Evolutionary conservation across 2,888 invertebrate genomes (phyloP).

Genomic region (Protula sp.): DNA sequence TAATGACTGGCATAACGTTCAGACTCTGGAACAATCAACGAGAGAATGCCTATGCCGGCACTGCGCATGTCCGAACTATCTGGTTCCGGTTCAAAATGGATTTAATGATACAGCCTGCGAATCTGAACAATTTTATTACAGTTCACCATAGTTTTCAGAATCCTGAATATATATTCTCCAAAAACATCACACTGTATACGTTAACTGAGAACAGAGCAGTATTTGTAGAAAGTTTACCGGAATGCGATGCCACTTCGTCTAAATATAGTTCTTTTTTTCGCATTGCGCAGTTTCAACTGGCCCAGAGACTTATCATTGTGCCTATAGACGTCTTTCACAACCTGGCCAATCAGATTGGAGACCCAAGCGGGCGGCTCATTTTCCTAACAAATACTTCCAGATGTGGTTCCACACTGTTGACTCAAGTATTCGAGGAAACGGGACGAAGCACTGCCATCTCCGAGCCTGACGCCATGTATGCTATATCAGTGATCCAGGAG

Average conservation of each 20-base stretch:
- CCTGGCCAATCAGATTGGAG: constrained; percentile 13
- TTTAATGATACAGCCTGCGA: constrained; percentile 4
- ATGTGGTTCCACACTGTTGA: constrained; percentile 17
- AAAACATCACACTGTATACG: constrained; percentile 15
- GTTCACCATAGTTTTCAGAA: constrained; percentile 12
- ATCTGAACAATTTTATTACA: constrained; percentile 12
- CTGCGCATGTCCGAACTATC: constrained; percentile 6
- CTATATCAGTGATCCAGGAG: neutral
- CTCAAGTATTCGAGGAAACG: constrained; percentile 16
- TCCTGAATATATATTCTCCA: constrained; percentile 14
- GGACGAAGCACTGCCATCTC: constrained; percentile 8
- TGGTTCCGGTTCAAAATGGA: constrained; percentile 12
- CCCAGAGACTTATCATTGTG: constrained; percentile 8
- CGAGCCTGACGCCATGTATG: constrained; percentile 13
- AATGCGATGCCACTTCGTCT: constrained; percentile 6
- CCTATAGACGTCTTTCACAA: constrained; percentile 10
- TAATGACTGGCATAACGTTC: neutral
- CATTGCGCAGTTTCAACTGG: constrained; percentile 12
- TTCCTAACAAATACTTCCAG: constrained; percentile 19
- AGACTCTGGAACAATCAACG: neutral
- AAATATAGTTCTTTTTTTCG: constrained; percentile 11
- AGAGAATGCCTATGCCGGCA: neutral
- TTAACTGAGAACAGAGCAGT: constrained; percentile 9
- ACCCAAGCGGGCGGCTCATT: constrained; percentile 11
- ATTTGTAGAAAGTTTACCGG: constrained; percentile 13